Conservation (phyloP, 2,888 invertebrate species). For the Spatulosminthurus flaviceps region DNA sequence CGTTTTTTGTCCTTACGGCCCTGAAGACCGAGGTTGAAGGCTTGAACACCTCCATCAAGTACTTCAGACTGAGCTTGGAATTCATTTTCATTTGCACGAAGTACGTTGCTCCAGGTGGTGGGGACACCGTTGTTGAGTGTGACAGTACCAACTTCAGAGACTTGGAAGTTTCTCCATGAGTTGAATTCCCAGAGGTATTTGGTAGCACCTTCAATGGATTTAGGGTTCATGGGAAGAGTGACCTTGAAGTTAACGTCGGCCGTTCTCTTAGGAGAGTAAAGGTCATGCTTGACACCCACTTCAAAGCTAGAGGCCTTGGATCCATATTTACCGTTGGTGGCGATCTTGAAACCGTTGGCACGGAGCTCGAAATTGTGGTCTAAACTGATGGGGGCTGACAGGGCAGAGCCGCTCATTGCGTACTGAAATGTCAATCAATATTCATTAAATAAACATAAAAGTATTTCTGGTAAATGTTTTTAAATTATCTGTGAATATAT, state of each 20-base stretch:
- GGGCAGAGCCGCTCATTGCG: slow-evolving; percentile 53
- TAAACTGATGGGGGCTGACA: slow-evolving; percentile 51
- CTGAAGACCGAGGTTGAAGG: slow-evolving; percentile 50
- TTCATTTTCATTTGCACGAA: slow-evolving; percentile 58
- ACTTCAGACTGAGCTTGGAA: slow-evolving; percentile 53
- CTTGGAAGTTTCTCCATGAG: slow-evolving; percentile 57
- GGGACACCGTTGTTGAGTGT: slow-evolving; percentile 53
- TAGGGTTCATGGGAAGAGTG: slow-evolving; percentile 52
- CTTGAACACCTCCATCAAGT: slow-evolving; percentile 47
- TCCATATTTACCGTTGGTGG: slow-evolving; percentile 48
- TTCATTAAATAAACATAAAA: not conserved
- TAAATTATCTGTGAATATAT: not conserved
- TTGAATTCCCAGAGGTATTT: slow-evolving; percentile 52
- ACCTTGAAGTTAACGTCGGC: slow-evolving; percentile 55
- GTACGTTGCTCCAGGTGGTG: slow-evolving; percentile 48
- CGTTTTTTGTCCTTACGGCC: slow-evolving; percentile 48
- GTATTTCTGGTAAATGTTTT: not conserved
- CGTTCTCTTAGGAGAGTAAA: slow-evolving; percentile 56
- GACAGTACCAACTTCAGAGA: slow-evolving; percentile 51
- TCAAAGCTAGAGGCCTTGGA: slow-evolving; percentile 49
- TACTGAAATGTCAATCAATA: slow-evolving; percentile 41
- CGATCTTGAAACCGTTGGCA: slow-evolving; percentile 48
- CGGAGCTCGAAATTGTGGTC: slow-evolving; percentile 55
- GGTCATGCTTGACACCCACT: slow-evolving; percentile 55
- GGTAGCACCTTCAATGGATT: slow-evolving; percentile 48